Conservation (phyloP, 2,888 invertebrate species). For the Panorpa germanica region DNA sequence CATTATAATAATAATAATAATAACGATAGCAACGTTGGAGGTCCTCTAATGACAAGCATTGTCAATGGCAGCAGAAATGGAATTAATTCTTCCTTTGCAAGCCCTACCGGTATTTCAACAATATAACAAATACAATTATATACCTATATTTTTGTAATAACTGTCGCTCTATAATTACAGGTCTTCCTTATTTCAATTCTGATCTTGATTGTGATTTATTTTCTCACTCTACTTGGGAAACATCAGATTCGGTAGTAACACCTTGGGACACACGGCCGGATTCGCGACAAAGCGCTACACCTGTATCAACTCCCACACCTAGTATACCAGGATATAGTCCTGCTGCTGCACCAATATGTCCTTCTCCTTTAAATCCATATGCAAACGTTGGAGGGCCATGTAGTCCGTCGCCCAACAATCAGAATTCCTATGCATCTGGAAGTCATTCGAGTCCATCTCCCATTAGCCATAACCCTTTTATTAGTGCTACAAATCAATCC, state of each 20-base stretch:
- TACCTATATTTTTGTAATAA: too few relatives aligned
- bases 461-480: slow-evolving; percentile 17
- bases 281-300: slow-evolving; percentile 40
- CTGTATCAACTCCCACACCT: slow-evolving; percentile 40
- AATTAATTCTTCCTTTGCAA: too few relatives aligned
- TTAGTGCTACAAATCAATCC: not conserved
- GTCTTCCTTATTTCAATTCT: too few relatives aligned
- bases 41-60: slow-evolving; percentile 53
- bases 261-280: slow-evolving; percentile 32
- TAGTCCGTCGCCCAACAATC: slow-evolving; percentile 14
- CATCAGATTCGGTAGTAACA: slow-evolving; percentile 19
- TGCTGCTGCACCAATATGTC: slow-evolving; percentile 27
- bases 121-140: too few relatives aligned
- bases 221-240: slow-evolving; percentile 42
- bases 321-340: slow-evolving; percentile 27
- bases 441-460: slow-evolving; percentile 30
- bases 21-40: slow-evolving; percentile 33
- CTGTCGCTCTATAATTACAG: too few relatives aligned
- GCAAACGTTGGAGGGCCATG: slow-evolving; percentile 10
- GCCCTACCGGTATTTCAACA: too few relatives aligned
- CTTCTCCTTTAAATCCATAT: slow-evolving; percentile 29
- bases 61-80: slow-evolving; percentile 36
- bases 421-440: slow-evolving; percentile 22
- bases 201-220: slow-evolving; percentile 50
- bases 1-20: too few relatives aligned